These are phyloP conservation scores for Danio choprae DNA, from an alignment of 2,797 vertebrate species.

Conservation along the genomic window DNA sequence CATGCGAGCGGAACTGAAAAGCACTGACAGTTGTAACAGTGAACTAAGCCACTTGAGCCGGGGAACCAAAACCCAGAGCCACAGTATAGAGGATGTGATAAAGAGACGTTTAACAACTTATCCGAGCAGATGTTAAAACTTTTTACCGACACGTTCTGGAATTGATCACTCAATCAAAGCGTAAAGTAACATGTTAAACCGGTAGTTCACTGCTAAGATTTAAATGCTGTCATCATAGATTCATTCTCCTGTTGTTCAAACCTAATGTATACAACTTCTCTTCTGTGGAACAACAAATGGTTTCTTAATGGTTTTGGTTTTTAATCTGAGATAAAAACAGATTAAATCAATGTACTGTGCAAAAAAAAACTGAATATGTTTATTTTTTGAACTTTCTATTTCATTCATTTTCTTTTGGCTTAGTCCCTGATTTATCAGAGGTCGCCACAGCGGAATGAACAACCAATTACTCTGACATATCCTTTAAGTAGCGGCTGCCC, in stretches of 20 bases:
- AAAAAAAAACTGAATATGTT: too few species aligned
- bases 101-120: slow-evolving; percentile 42
- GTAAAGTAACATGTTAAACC: background rate
- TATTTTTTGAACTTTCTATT: too few species aligned
- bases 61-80: slow-evolving; percentile 43
- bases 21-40: slow-evolving; percentile 56
- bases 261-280: too few species aligned
- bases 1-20: slow-evolving; percentile 55
- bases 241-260: background rate
- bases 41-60: slow-evolving; percentile 47
- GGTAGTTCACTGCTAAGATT: background rate
- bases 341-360: too few species aligned
- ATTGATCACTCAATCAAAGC: background rate
- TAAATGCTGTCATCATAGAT: background rate
- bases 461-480: too few species aligned
- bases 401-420: too few species aligned
- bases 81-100: slow-evolving; percentile 36
- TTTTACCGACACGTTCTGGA: background rate
- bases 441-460: too few species aligned
- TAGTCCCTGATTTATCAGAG: too few species aligned
- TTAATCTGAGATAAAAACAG: too few species aligned
- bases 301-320: background rate
- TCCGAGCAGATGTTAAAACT: background rate
- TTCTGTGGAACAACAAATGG: background rate
- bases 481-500: too few species aligned